phyloP scores from a whole-genome alignment of 1,140 invertebrate genomes.

The Pteromalus puparum region DNA sequence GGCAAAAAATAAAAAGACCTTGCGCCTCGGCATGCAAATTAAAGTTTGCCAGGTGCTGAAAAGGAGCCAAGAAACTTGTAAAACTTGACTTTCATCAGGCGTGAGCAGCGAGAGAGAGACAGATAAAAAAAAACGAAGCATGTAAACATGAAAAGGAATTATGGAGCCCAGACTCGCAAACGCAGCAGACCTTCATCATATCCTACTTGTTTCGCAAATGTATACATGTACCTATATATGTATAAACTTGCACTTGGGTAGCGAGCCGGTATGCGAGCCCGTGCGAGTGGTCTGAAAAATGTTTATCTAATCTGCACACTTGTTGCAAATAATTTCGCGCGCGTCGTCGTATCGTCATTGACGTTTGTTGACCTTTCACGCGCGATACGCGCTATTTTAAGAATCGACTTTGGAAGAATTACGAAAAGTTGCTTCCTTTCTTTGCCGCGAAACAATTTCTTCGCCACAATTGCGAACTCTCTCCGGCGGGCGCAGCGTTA shows the following conservation, averaged over 20 bases:
- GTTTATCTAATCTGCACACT: background rate
- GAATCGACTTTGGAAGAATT: no score
- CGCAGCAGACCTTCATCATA: background rate
- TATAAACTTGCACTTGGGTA: background rate
- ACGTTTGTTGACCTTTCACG: no score
- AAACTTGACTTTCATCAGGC: conserved; percentile 3
- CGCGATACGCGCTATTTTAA: no score
- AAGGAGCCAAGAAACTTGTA: background rate
- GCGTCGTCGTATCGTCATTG: no score
- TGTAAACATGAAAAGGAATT: no score
- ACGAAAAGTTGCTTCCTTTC: background rate
- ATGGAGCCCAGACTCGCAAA: background rate
- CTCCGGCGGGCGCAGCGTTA: no score
- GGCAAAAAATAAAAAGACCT: background rate
- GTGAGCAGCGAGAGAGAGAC: background rate
- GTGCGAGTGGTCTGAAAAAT: background rate
- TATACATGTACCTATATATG: background rate
- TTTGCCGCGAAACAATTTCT: background rate
- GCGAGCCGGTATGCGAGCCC: no score
- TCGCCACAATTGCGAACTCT: no score
- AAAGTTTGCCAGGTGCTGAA: conserved; percentile 3
- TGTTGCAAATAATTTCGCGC: no score
- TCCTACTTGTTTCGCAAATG: background rate
- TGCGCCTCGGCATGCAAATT: background rate
- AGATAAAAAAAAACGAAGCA: background rate